Base-by-base conservation (phyloP, 2,888 invertebrate genomes). In the Thymelicus acteon region DNA sequence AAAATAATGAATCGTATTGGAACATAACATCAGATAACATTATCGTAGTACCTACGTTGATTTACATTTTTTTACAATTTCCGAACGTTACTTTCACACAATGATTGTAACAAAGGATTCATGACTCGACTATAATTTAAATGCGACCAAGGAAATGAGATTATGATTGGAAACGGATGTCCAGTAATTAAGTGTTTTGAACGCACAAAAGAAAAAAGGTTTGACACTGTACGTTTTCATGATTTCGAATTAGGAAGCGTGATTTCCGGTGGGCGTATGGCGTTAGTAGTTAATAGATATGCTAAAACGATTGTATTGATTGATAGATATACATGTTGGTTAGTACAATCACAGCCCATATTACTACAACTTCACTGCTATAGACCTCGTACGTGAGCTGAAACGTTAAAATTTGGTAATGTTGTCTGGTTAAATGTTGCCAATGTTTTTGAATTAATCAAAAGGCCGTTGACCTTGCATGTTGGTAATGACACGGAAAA, bases 131-230 rank as follows among this genome's bases (percentile, higher is more conserved):
- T 73, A 73, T 75, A 76, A 75, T 77, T 75, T 78, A 72, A 66
- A 72, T 70, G 47, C 54, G 68, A 67, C 62, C 77, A 79, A 80
- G 80, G 79, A 79, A 81, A 82, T 77, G 76, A 73, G 60, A 64
- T 74, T 77, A 69, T 78, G 77, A 77, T 81, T 75, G 77, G 74
- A 72, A 75, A 81, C 85, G 89, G 89, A 88, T 79, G 80, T 83
- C 85, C 81, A 80, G 82, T 85, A 87, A 89, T 89, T 89, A 88
- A 52, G 78, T 71, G 68, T 72, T 77, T 76, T 80, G 78, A 24
- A 40, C 40, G 37, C 24, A 39, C 60, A 54, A 61, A 40, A 24
- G 48, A 61, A 61, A 39, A 49, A 47, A 60, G 49, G 31, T 68
- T 54, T 68, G 31, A 68, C 49, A 48, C 19, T 60, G 15, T 1